Base-by-base conservation (phyloP, 2,888 invertebrate genomes). In the Agrotis segetum region DNA sequence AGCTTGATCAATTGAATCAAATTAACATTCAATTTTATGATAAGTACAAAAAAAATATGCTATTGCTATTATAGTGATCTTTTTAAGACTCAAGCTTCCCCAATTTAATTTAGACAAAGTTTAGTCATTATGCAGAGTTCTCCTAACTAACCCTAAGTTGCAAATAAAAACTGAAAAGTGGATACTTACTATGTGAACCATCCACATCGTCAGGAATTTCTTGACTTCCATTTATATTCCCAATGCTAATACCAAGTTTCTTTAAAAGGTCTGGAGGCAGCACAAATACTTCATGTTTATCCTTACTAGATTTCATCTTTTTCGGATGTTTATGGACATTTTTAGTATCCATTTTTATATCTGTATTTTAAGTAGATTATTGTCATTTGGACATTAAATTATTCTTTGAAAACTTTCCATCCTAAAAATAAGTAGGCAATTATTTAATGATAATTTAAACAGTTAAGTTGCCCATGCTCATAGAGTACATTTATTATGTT, bases 181-280 rank as follows among this genome's bases (percentile, higher is more conserved):
- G 34, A 5, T 53, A 79, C 79, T 85, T 81, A 87, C 86, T 76
- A 72, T 70, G 69, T 24, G 40, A 17, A 56, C n/a, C 16, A 55
- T 29, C 59, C 49, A 11, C 52, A 55, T 59, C 53, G 40, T 61
- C 21, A 63, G 79, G 19, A 52, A 67, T 56, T 53, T 34, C 52
- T 69, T 56, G 65, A n/a, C 11, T 67, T 5, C 47, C 40, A 64
- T 67, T 77, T 21, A 69, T 67, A 49, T 83, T 88, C 67, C 83
- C 89, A 75, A 95, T 88, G 86, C 92, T 87, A 59, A 96, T 95
- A 24, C 96, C 96, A 86, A 96, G 89, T 84, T 95, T 91, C 86
- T 95, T 91, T 69, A 96, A 89, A 59, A 96, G 81, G 79, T 95
- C 91, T 66, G 96, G 96, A 73, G 96, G 90, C 53, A 96, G 84